Conservation (phyloP, 2,113 vertebrate genomes). For the Poeciliopsis turrubarensis region DNA sequence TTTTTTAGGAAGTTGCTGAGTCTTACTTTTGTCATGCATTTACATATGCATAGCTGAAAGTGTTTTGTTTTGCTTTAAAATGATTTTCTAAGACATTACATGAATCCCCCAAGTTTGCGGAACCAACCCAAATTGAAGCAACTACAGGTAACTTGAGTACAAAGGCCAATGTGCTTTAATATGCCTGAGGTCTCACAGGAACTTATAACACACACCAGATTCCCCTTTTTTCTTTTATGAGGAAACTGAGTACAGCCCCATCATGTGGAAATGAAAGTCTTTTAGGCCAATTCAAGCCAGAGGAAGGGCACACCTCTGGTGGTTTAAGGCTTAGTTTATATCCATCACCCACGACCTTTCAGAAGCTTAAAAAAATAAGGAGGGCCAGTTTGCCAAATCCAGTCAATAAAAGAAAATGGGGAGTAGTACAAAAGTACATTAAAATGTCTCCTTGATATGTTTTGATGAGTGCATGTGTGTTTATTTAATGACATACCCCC, state of each 20-base stretch:
- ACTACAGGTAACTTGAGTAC: not conserved
- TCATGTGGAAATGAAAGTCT: conserved; percentile 53
- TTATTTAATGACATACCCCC: conserved; percentile 21
- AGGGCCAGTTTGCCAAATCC: conserved; percentile 35
- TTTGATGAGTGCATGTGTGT: conserved; percentile 3
- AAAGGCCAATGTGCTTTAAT: conserved; percentile 2
- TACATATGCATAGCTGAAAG: not conserved
- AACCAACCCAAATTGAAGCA: not conserved
- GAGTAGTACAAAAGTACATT: conserved; percentile 14
- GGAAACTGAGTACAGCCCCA: conserved; percentile 32
- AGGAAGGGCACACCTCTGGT: conserved; percentile 50
- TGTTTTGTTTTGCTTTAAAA: conserved; percentile 5
- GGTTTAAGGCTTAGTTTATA: conserved; percentile 39
- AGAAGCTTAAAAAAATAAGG: conserved; percentile 32
- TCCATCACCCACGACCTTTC: conserved; percentile 39
- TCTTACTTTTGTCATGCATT: not conserved
- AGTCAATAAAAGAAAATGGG: conserved; percentile 7
- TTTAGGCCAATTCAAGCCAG: conserved; percentile 24
- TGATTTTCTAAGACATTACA: not conserved
- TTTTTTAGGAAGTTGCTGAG: conserved; percentile 7
- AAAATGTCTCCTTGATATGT: not conserved
- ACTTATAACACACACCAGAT: conserved; percentile 60
- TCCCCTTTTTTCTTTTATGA: conserved; percentile 36
- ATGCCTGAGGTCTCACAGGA: conserved; percentile 27
- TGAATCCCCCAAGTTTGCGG: not conserved